Conservation (phyloP, 92 coral and sea anemone species). For the Parazoanthus atlanticus region DNA sequence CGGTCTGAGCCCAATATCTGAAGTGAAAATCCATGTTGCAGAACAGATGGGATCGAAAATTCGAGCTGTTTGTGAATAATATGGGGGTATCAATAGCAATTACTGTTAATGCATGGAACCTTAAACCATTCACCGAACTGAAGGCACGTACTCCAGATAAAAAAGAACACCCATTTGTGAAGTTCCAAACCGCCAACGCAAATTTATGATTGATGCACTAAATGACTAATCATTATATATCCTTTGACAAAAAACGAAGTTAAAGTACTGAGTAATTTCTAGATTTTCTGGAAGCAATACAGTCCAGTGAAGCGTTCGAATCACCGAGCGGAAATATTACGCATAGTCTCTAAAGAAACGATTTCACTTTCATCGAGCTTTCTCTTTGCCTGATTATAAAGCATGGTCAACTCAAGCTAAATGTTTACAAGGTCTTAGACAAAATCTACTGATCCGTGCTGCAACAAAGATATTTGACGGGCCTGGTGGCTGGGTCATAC, state of each 20-base stretch:
- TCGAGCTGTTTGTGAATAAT: slow-evolving; percentile 16
- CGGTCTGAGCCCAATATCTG: slow-evolving; percentile 1
- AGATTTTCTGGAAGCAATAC: neutral
- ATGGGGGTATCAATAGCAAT: neutral
- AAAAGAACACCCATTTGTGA: neutral
- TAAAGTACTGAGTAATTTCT: neutral
- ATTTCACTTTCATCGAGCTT: neutral
- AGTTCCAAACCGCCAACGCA: neutral
- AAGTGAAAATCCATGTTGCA: neutral
- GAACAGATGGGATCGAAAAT: slow-evolving; percentile 26
- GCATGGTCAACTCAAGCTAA: neutral
- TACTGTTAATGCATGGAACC: neutral
- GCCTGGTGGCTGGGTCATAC: neutral
- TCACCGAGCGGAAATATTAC: neutral
- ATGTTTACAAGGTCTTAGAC: neutral
- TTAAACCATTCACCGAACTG: neutral
- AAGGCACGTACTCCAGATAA: neutral
- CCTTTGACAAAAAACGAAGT: neutral
- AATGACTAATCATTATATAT: neutral
- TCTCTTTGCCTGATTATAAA: neutral
- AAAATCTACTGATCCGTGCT: neutral
- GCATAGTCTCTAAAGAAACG: neutral
- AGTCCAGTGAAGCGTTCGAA: neutral
- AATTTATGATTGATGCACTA: neutral
- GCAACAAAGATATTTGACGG: neutral